phyloP scores from a whole-genome alignment of 2,888 invertebrate genomes.

The Gibbula magus region DNA sequence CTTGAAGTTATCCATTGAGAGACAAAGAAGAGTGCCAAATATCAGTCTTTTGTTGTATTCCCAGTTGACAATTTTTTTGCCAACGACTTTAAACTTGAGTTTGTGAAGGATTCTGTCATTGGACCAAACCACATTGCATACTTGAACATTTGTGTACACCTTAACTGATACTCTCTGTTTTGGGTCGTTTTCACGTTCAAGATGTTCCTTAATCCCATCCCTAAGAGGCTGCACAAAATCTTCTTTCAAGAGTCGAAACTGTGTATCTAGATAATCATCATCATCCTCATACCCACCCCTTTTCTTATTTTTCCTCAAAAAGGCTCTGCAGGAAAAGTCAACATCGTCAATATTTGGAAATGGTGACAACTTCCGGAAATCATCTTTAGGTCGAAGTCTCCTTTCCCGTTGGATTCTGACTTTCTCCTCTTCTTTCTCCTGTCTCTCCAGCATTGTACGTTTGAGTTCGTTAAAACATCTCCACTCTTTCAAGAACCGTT shows the following conservation, averaged over 20 bases:
- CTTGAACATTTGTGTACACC: conserved; percentile 51
- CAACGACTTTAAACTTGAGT: conserved; percentile 44
- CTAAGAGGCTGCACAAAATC: conserved; percentile 85
- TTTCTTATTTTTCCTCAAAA: conserved; percentile 79
- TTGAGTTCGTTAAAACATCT: background rate
- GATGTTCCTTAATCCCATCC: conserved; percentile 80
- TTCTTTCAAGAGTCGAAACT: conserved; percentile 85
- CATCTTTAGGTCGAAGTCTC: conserved; percentile 72
- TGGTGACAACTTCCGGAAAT: conserved; percentile 58
- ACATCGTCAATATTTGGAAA: conserved; percentile 63
- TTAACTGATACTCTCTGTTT: conserved; percentile 24
- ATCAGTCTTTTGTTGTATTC: conserved; percentile 80
- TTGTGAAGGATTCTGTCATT: conserved; percentile 49
- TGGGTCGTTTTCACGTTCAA: background rate
- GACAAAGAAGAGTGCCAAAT: conserved; percentile 84
- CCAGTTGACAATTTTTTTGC: conserved; percentile 68
- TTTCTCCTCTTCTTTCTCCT: background rate
- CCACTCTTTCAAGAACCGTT: background rate
- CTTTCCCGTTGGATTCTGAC: background rate
- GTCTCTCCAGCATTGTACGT: background rate
- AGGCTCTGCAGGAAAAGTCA: conserved; percentile 64
- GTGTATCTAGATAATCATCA: conserved; percentile 84
- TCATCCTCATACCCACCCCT: conserved; percentile 80
- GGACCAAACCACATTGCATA: conserved; percentile 46
- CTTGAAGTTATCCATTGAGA: conserved; percentile 83